Conservation (phyloP, 1,140 invertebrate genomes). For the Globodera ellingtonae region DNA sequence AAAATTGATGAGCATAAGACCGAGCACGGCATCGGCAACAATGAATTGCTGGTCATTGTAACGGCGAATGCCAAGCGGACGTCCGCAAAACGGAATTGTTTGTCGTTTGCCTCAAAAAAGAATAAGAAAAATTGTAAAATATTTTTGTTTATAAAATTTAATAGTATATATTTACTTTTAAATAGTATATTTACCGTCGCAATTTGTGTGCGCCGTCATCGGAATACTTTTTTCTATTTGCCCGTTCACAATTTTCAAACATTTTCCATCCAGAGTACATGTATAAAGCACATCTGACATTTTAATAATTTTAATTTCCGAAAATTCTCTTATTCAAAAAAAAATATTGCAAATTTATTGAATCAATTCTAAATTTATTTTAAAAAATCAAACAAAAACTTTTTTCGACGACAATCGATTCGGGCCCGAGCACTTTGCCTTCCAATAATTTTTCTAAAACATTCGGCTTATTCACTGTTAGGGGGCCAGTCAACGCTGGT, state of each 20-base stretch:
- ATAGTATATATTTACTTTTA: no score
- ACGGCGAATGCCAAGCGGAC: constrained; percentile 35
- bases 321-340: no score
- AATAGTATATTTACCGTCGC: constrained; percentile 22
- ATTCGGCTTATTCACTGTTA: constrained; percentile 15
- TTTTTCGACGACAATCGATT: constrained; percentile 24
- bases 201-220: constrained; percentile 29
- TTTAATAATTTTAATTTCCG: background rate
- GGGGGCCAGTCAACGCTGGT: constrained; percentile 9
- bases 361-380: no score
- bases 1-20: constrained; percentile 30
- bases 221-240: constrained; percentile 31
- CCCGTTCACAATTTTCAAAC: constrained; percentile 35
- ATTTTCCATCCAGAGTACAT: constrained; percentile 32
- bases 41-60: constrained; percentile 32
- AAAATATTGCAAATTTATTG: no score
- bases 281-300: constrained; percentile 33
- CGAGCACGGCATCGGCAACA: constrained; percentile 29
- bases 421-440: constrained; percentile 11
- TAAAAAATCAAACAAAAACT: background rate
- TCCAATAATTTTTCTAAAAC: constrained; percentile 30
- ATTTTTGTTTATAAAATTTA: no score
- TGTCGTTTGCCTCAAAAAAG: constrained; percentile 37
- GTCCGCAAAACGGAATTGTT: constrained; percentile 30
- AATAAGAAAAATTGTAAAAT: background rate